A percentile compares a stretch with the other conserved stretches of the same genome.
These are phyloP conservation scores for Silurus meridionalis DNA, from an alignment of 2,113 vertebrate species.

Conservation along the genomic window DNA sequence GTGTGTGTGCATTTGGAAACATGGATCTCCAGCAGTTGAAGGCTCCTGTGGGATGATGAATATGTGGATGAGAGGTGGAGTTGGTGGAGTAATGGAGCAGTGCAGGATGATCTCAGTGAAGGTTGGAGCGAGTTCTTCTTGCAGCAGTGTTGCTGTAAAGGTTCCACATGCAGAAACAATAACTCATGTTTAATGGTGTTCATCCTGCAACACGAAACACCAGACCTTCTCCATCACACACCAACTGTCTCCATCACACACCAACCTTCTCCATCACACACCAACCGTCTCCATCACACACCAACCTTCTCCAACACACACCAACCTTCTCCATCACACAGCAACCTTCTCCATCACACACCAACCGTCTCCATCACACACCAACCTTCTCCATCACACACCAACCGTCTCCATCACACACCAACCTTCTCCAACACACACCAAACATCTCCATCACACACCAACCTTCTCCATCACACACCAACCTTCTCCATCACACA, in stretches of 20 bases:
- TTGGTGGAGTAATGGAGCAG: neutral
- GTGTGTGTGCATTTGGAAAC: neutral
- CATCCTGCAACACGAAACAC: neutral
- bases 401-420: neutral
- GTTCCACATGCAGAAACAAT: neutral
- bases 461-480: neutral
- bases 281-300: neutral
- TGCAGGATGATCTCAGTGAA: conserved; percentile 17
- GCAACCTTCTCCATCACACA: no score
- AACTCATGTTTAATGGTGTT: neutral
- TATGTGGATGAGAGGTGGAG: conserved; percentile 22
- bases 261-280: neutral
- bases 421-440: neutral
- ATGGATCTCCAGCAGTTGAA: conserved; percentile 21
- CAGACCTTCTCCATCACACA: neutral
- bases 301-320: neutral
- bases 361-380: neutral
- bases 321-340: neutral
- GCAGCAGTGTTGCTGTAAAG: neutral
- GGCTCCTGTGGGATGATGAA: conserved; percentile 11
- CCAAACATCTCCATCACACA: neutral
- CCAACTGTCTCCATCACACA: neutral
- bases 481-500: neutral
- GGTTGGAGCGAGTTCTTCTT: conserved; percentile 5
- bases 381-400: neutral